Conservation (phyloP, 1,140 invertebrate genomes). For the Papilio machaon region DNA sequence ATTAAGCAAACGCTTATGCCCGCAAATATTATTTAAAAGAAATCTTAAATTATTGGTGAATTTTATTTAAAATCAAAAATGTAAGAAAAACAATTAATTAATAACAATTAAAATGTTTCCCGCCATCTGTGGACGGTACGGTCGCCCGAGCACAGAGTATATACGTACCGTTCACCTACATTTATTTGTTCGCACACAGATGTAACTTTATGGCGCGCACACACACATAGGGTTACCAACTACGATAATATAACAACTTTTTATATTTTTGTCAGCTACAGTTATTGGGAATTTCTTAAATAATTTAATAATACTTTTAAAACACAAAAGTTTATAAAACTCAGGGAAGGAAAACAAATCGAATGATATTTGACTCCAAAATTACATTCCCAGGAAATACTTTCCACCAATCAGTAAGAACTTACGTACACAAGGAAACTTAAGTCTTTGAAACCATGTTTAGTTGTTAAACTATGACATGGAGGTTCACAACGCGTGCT, state of each 20-base stretch:
- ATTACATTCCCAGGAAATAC: no score
- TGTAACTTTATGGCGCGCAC: conserved; percentile 62
- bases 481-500: no score
- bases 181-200: conserved; percentile 76
- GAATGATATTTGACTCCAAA: no score
- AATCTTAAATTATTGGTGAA: background rate
- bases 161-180: conserved; percentile 78
- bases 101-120: conserved; percentile 46
- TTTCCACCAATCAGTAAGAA: no score
- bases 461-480: no score
- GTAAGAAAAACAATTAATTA: conserved; percentile 38
- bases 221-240: conserved; percentile 44
- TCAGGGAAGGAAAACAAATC: no score
- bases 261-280: background rate
- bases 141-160: conserved; percentile 56
- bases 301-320: no score
- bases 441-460: no score
- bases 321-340: no score
- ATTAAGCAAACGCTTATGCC: no score
- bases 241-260: background rate
- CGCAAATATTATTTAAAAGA: background rate
- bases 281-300: no score
- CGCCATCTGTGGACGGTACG: conserved; percentile 54
- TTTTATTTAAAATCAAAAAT: background rate
- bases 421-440: no score